These are phyloP conservation scores for fruit fly (Drosophila melanogaster) DNA, from an alignment of 1,140 invertebrate genomes.

Conservation along the genomic window Release_6_plus_ISO1_MT NT_033777.3:17389501-17390000, in stretches of 20 bases:
- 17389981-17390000: slow-evolving; percentile 44
- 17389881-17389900: slow-evolving; percentile 10
- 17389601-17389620: slow-evolving; percentile 19
- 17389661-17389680: slow-evolving; percentile 62
- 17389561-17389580: slow-evolving; percentile 52
- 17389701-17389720: slow-evolving; percentile 23
- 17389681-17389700: slow-evolving; percentile 40
- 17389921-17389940: slow-evolving; percentile 28
- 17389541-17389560: slow-evolving; percentile 49
- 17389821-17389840: slow-evolving; percentile 54
- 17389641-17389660: slow-evolving; percentile 71
- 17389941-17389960: slow-evolving; percentile 36
- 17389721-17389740: slow-evolving; percentile 63
- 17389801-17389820: slow-evolving; percentile 33
- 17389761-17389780: slow-evolving; percentile 48
- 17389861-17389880: slow-evolving; percentile 47
- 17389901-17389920: slow-evolving; percentile 22
- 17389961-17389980: slow-evolving; percentile 27
- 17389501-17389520: slow-evolving; percentile 53
- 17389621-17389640: slow-evolving; percentile 57
- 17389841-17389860: slow-evolving; percentile 75
- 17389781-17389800: slow-evolving; percentile 35
- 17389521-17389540: slow-evolving; percentile 30
- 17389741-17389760: slow-evolving; percentile 61
- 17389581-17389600: slow-evolving; percentile 9